Percentiles rank a stretch among this genome's conserved stretches.
Evolutionary conservation across 2,113 vertebrate genomes (phyloP).

Genomic region (Hippocampus comes): DNA sequence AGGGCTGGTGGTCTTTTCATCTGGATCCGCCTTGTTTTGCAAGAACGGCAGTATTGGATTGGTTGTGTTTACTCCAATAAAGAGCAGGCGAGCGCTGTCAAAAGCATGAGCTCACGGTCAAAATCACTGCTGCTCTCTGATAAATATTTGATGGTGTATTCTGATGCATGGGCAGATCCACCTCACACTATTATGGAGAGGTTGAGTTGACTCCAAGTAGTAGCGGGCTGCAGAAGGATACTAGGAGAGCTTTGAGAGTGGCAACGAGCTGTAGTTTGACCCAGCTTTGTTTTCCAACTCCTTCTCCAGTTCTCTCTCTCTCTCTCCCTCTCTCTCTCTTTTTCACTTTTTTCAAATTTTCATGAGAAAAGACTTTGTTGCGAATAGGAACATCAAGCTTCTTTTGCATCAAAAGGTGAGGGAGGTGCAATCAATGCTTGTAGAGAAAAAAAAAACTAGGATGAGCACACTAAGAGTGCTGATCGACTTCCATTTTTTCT

Average conservation of each 20-base stretch:
- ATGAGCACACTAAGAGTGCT: neutral
- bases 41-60: conserved; percentile 55
- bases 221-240: conserved; percentile 26
- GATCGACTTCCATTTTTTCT: neutral
- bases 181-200: conserved; percentile 66
- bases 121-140: conserved; percentile 65
- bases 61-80: conserved; percentile 63
- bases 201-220: conserved; percentile 51
- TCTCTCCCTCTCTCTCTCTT: neutral
- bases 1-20: conserved; percentile 29
- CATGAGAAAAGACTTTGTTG: conserved; percentile 60
- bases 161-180: conserved; percentile 66
- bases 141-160: conserved; percentile 76
- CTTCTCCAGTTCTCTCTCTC: conserved; percentile 11
- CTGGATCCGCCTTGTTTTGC: conserved; percentile 34
- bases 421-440: conserved; percentile 17
- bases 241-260: conserved; percentile 34
- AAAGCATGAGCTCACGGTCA: conserved; percentile 65
- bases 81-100: conserved; percentile 65
- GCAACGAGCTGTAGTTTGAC: conserved; percentile 48
- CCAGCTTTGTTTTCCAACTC: conserved; percentile 24
- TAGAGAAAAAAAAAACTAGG: conserved; percentile 9
- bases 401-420: conserved; percentile 42
- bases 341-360: conserved; percentile 44
- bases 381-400: conserved; percentile 54